These are phyloP conservation scores for Machimus atricapillus DNA, from an alignment of 2,888 invertebrate genomes.

Conservation along the genomic window DNA sequence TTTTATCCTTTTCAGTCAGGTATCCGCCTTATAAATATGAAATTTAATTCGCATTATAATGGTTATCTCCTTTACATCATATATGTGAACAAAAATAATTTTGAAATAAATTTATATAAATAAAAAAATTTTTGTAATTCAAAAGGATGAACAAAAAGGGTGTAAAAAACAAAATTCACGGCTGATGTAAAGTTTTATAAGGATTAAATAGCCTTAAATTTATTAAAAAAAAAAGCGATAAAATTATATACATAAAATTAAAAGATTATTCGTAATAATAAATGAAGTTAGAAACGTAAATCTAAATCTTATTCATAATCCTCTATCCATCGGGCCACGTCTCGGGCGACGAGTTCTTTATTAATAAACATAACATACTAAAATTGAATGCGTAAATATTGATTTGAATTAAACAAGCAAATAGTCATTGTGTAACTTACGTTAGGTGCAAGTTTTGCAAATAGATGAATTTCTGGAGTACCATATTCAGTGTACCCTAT, in stretches of 20 bases:
- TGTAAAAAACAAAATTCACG: not conserved
- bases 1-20: not conserved
- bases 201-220: not conserved
- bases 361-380: slow-evolving; percentile 85
- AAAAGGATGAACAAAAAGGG: not conserved
- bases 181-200: not conserved
- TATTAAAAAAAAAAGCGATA: not conserved
- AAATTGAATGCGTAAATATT: slow-evolving; percentile 53
- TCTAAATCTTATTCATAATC: not conserved
- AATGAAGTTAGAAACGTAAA: not conserved
- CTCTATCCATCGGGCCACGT: slow-evolving; percentile 78
- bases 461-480: slow-evolving; percentile 82
- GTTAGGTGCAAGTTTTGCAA: slow-evolving; percentile 75
- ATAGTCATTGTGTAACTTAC: slow-evolving; percentile 63
- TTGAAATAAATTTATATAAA: not conserved
- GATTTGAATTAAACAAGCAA: not conserved
- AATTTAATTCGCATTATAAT: not conserved
- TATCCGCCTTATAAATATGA: not conserved
- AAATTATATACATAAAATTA: not conserved
- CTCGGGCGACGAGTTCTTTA: slow-evolving; percentile 83
- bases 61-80: not conserved
- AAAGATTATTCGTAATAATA: not conserved
- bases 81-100: not conserved
- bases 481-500: slow-evolving; percentile 80
- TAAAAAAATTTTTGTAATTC: no score